A percentile compares a stretch with the other conserved stretches of the same genome.
phyloP scores from a whole-genome alignment of 1,140 invertebrate genomes.

The Heliconius congener region DNA sequence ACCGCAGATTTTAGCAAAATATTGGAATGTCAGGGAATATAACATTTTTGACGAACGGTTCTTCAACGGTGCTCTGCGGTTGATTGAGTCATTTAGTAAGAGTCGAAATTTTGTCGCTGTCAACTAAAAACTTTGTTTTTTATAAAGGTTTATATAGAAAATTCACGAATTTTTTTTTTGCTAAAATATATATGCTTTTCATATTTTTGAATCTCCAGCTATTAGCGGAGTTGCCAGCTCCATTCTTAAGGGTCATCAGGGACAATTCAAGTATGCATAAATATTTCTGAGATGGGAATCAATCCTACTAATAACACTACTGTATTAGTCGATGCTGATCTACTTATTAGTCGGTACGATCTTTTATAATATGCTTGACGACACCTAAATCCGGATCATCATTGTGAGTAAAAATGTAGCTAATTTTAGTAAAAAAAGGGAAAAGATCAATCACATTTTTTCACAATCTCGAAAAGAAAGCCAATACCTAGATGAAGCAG shows the following conservation, averaged over 20 bases:
- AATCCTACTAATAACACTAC: too few species aligned
- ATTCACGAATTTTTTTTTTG: too few species aligned
- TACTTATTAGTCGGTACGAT: background rate
- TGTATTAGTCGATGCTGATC: too few species aligned
- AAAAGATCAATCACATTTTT: background rate
- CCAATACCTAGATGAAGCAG: background rate
- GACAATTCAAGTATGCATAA: too few species aligned
- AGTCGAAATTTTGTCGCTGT: background rate
- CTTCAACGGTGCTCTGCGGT: slow-evolving; percentile 15
- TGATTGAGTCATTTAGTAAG: slow-evolving; percentile 2
- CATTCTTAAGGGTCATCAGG: too few species aligned
- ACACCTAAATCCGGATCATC: background rate
- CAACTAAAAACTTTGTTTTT: slow-evolving; percentile 8
- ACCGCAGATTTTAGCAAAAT: slow-evolving; percentile 2
- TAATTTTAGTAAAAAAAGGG: background rate
- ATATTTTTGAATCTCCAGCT: too few species aligned
- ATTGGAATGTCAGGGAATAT: slow-evolving; percentile 11
- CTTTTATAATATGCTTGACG: background rate
- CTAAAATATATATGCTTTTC: too few species aligned
- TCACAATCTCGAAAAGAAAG: background rate
- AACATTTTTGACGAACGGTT: slow-evolving; percentile 16
- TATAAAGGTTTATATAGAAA: background rate
- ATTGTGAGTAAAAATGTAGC: background rate
- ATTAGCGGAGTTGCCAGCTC: too few species aligned
- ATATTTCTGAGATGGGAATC: too few species aligned